Conservation (phyloP, 2,797 vertebrate species). For the Melanotaenia nigrans region DNA sequence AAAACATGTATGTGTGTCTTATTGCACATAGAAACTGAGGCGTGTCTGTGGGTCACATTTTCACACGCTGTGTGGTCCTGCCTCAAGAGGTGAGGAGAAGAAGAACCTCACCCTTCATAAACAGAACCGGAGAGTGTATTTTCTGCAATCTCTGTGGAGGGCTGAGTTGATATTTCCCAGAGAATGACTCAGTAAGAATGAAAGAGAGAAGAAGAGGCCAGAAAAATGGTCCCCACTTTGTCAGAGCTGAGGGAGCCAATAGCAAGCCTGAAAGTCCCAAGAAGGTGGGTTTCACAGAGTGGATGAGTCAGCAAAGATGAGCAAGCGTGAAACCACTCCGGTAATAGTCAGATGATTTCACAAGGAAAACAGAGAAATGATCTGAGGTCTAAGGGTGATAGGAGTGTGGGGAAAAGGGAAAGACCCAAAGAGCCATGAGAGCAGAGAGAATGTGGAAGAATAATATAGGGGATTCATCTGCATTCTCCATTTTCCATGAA, state of each 20-base stretch:
- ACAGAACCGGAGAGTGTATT: conserved; percentile 77
- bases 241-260: conserved; percentile 62
- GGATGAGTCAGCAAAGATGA: conserved; percentile 71
- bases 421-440: conserved; percentile 51
- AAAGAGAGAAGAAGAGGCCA: conserved; percentile 16
- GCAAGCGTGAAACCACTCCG: conserved; percentile 44
- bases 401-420: conserved; percentile 49
- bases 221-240: conserved; percentile 25
- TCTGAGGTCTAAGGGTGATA: conserved; percentile 46
- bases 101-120: conserved; percentile 85
- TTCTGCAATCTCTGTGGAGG: conserved; percentile 66
- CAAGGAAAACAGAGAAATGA: conserved; percentile 53
- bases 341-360: conserved; percentile 65
- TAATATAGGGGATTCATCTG: conserved; percentile 44
- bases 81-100: conserved; percentile 74
- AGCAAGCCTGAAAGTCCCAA: conserved; percentile 51
- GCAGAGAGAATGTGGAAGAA: conserved; percentile 34
- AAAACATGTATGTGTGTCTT: conserved; percentile 49
- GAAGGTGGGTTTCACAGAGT: conserved; percentile 58
- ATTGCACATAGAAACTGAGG: conserved; percentile 70
- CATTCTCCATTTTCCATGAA: conserved; percentile 36
- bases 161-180: conserved; percentile 67
- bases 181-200: conserved; percentile 74
- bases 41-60: conserved; percentile 79
- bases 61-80: conserved; percentile 83